These are phyloP conservation scores for Epicauta chinensis DNA, from an alignment of 1,140 invertebrate genomes.

Conservation along the genomic window DNA sequence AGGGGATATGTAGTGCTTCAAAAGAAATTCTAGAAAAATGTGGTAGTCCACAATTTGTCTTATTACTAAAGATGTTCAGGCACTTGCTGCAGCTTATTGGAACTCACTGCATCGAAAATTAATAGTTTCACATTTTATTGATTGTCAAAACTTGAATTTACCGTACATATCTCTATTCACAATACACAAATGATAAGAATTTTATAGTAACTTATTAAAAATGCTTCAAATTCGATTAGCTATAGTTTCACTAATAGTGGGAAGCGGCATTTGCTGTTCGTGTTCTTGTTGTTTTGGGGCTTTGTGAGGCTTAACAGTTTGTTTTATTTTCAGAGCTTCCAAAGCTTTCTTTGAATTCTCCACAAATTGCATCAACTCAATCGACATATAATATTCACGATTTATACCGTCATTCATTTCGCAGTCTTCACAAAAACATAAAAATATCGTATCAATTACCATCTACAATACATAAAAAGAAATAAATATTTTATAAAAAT, in stretches of 20 bases:
- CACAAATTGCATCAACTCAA: slow-evolving; percentile 64
- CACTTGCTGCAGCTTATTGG: too few relatives aligned
- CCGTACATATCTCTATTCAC: too few relatives aligned
- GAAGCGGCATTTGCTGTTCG: slow-evolving; percentile 8
- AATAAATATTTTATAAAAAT: slow-evolving; percentile 19
- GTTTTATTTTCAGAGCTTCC: slow-evolving; percentile 15
- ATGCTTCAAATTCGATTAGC: slow-evolving; percentile 7
- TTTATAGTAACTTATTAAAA: too few relatives aligned
- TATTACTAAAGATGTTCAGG: too few relatives aligned
- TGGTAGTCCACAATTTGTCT: too few relatives aligned
- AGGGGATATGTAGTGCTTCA: too few relatives aligned
- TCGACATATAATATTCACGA: slow-evolving; percentile 68
- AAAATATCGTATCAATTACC: slow-evolving; percentile 74
- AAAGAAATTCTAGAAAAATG: too few relatives aligned
- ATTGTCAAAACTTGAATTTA: too few relatives aligned
- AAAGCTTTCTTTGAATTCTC: slow-evolving; percentile 58
- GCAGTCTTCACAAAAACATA: slow-evolving; percentile 78
- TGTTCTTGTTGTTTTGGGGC: too few relatives aligned
- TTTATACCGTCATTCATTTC: slow-evolving; percentile 65
- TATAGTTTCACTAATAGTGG: not conserved
- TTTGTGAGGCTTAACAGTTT: slow-evolving; percentile 4
- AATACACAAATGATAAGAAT: too few relatives aligned
- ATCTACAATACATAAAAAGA: slow-evolving; percentile 52
- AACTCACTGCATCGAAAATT: too few relatives aligned
- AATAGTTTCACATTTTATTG: too few relatives aligned